These are phyloP conservation scores for Poicephalus gulielmi DNA, from an alignment of 2,113 vertebrate species.

Conservation along the genomic window DNA sequence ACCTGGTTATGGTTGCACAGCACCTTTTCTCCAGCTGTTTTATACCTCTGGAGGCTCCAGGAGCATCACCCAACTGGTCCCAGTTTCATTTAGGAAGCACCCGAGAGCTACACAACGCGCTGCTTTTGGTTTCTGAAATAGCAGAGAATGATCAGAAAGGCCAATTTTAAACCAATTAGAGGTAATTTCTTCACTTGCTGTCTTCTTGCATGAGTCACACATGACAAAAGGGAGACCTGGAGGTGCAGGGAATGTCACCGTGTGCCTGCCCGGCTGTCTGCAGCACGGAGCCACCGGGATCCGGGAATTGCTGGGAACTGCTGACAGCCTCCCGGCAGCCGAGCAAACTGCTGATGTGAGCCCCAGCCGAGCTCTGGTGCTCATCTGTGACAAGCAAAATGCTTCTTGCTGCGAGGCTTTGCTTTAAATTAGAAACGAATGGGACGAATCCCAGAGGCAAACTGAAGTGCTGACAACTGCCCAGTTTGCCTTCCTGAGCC, in stretches of 20 bases:
- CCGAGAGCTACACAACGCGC: neutral
- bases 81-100: neutral
- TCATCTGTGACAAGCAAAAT: neutral
- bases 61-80: neutral
- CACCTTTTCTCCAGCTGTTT: neutral
- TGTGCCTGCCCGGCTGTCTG: neutral
- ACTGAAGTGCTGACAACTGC: neutral
- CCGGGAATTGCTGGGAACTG: neutral
- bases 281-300: neutral
- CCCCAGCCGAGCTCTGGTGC: neutral
- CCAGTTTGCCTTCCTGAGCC: neutral
- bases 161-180: neutral
- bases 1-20: neutral
- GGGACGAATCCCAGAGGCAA: neutral
- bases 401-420: neutral
- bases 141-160: neutral
- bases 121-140: neutral
- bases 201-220: neutral
- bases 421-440: neutral
- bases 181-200: neutral
- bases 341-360: neutral
- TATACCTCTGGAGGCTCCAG: neutral
- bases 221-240: neutral
- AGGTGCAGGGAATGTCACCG: neutral
- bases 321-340: neutral